A percentile compares a stretch with the other conserved stretches of the same genome.
These are phyloP conservation scores for Heterochromis multidens DNA, from an alignment of 2,113 vertebrate genomes.

Conservation along the genomic window DNA sequence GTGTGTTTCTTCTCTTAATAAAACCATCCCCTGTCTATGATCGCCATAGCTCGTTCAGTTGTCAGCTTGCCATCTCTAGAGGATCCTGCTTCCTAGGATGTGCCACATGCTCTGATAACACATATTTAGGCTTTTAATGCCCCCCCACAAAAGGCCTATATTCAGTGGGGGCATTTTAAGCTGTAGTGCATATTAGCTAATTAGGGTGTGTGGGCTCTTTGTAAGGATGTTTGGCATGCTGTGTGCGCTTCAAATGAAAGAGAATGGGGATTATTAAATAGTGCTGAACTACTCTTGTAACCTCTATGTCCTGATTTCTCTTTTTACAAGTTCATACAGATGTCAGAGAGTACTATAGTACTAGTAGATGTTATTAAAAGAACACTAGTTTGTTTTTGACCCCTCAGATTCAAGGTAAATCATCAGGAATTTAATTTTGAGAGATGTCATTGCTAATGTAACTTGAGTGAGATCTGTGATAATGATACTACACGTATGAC, in stretches of 20 bases:
- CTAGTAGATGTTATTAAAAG: neutral
- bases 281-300: slow-evolving; percentile 55
- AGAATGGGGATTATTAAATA: slow-evolving; percentile 60
- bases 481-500: neutral
- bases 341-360: slow-evolving; percentile 21
- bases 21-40: slow-evolving; percentile 51
- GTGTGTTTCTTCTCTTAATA: slow-evolving; percentile 48
- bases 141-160: slow-evolving; percentile 27
- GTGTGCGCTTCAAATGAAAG: slow-evolving; percentile 62
- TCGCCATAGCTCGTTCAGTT: slow-evolving; percentile 33
- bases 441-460: neutral
- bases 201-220: slow-evolving; percentile 63
- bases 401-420: neutral
- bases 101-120: slow-evolving; percentile 65
- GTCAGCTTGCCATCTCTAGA: slow-evolving; percentile 61
- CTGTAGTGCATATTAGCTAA: slow-evolving; percentile 63
- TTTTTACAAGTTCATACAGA: slow-evolving; percentile 44
- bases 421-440: neutral
- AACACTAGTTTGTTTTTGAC: neutral
- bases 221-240: slow-evolving; percentile 57
- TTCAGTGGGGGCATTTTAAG: slow-evolving; percentile 62
- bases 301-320: slow-evolving; percentile 50
- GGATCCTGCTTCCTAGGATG: slow-evolving; percentile 51
- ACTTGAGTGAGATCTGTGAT: neutral
- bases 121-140: slow-evolving; percentile 60